A percentile compares a stretch with the other conserved stretches of the same genome.
These are phyloP conservation scores for Aleiodes testaceus DNA, from an alignment of 2,888 invertebrate species.

Conservation along the genomic window DNA sequence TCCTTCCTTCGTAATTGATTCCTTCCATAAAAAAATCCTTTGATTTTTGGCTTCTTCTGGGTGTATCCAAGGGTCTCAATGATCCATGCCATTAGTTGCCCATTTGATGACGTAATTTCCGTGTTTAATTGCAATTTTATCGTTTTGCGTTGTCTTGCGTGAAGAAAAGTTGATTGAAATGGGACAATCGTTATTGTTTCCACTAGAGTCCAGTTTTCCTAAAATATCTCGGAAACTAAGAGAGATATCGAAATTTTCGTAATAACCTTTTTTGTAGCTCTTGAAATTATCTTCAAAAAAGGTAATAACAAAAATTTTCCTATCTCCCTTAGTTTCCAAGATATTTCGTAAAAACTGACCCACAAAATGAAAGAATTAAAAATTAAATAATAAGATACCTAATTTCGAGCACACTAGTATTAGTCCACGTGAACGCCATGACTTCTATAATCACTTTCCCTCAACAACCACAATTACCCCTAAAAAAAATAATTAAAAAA, in stretches of 20 bases:
- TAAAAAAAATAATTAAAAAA: background rate
- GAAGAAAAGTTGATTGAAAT: conserved; percentile 66
- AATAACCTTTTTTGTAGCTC: no score
- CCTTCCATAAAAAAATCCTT: conserved; percentile 23
- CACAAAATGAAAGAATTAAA: background rate
- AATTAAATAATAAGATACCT: conserved; percentile 56
- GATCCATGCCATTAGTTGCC: background rate
- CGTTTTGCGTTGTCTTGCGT: conserved; percentile 62
- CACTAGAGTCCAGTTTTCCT: no score
- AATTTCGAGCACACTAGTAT: conserved; percentile 70
- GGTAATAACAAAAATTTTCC: no score
- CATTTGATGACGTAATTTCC: background rate
- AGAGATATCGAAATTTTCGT: no score
- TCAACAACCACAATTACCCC: conserved; percentile 8
- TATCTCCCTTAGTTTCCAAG: no score
- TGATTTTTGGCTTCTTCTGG: conserved; percentile 15
- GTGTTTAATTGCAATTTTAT: conserved; percentile 6
- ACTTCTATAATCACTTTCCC: conserved; percentile 2
- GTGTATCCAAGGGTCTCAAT: background rate
- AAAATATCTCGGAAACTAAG: no score
- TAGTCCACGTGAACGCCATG: conserved; percentile 1
- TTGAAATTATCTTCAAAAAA: no score
- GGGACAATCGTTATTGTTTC: background rate
- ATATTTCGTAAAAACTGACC: background rate
- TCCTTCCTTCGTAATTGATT: conserved; percentile 5